Evolutionary conservation across 2,113 vertebrate species (phyloP), one percentile per base, ranked within the genome.

Genomic region (Symphodus melops): DNA sequence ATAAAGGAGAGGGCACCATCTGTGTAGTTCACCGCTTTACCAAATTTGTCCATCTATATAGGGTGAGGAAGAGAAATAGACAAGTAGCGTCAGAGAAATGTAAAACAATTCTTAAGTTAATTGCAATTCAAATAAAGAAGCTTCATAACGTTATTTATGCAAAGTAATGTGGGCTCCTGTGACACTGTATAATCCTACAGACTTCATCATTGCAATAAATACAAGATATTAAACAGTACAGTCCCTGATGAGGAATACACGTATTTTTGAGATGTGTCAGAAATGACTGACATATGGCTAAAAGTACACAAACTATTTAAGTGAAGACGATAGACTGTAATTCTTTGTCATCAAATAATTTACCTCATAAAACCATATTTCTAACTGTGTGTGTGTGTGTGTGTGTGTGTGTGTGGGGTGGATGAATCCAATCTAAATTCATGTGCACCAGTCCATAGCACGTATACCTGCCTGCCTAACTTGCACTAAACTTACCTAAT

Each of bases 1-100:
- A 98, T 99, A 93, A 99, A 99, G 51, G 97, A 99, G 70, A 99
- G 96, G 41, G 97, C 98, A 8, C 97, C 98, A 17, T 99, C 97
- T 17, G 97, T 95, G 81, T 99, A 99, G 95, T 98, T 98, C 91
- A 99, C 96, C 2, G 98, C 97, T 94, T 99, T 99, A 64, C 97
- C 96, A 20, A 98, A 99, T 90, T 99, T 99, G 84, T 99, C 98
- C 86, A 96, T 94, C 98, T 99, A 88, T 20, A 61, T 11, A 60
- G 1, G 1, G 10, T 39, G 56, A 51, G 4, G 37, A 37, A 8
- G 13, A 46, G 11, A 51, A 7, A 42, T 33, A 25, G 55, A 60
- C 12, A n/a, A 56, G 48, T 17, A 68, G 56, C 5, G 55, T 33
- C 28, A 33, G 61, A 17, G 16, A 57, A 48, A 46, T 37, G n/a